Evolutionary conservation across 2,797 vertebrate genomes (phyloP), one percentile per base, ranked within the genome.

Genomic region (Hydrolagus colliei): DNA sequence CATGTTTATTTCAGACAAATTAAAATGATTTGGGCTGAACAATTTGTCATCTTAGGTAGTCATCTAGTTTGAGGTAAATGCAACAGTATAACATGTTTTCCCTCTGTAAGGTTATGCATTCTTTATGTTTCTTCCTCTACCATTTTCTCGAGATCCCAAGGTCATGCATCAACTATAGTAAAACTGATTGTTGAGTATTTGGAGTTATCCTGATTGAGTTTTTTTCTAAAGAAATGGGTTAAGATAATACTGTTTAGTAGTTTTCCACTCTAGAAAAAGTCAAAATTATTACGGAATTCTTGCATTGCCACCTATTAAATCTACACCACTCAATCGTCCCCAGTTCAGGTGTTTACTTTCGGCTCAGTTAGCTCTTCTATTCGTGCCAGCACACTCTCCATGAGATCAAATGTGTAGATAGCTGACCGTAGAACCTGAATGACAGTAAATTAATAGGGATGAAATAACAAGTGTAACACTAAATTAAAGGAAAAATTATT

Each of bases 381-480:
- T 86, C 96, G 95, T 87, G 94, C 91, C 62, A 97, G 93, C 86
- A 99, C 95, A 90, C 97, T 98, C 93, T 97, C 96, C 92, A 98
- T 98, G 90, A 98, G 93, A 93, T 99, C 98, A 90, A 97, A 98
- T 1, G 97, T 98, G 92, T 96, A 96, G 91, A 99, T 90, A 86
- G 96, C 97, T 0, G 96, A 97, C 90, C 96, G 94, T 86, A 99
- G 90, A 88, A 98, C 96, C 98, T 99, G 91, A 87, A 93, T 86
- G 88, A 67, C 3, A 12, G 5, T 27, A 86, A 52, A 22, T 88
- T 89, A 92, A 86, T 74, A 89, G 85, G 89, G 87, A 89, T 88
- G 9, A 86, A 84, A 85, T 88, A 87, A 88, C 41, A 52, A 52
- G 41, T 41, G 89, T 32, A 87, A 93, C 93, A 93, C 89, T 88